These are phyloP conservation scores for Bombus picipes DNA, from an alignment of 1,140 invertebrate species.

Conservation along the genomic window DNA sequence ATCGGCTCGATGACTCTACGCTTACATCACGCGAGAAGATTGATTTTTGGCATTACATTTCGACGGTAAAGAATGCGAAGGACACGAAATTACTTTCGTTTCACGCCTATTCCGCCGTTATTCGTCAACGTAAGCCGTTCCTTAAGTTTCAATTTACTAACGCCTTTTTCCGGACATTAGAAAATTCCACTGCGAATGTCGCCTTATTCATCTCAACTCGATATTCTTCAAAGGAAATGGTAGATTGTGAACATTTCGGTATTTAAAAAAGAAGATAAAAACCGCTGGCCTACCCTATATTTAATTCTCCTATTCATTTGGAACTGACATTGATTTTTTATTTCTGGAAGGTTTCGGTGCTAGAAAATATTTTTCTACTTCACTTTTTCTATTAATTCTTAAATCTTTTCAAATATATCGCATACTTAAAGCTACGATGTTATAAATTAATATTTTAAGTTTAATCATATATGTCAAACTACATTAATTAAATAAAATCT, in stretches of 20 bases:
- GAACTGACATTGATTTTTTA: too few relatives aligned
- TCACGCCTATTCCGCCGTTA: background rate
- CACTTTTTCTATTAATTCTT: too few relatives aligned
- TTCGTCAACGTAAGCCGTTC: conserved; percentile 3
- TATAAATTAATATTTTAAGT: too few relatives aligned
- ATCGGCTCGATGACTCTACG: background rate
- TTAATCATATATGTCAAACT: too few relatives aligned
- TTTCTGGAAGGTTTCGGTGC: too few relatives aligned
- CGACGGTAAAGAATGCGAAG: conserved; percentile 42
- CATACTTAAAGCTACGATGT: too few relatives aligned
- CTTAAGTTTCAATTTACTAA: background rate
- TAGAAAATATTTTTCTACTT: too few relatives aligned
- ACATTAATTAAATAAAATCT: too few relatives aligned
- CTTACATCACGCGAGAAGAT: conserved; percentile 15
- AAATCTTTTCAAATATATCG: too few relatives aligned
- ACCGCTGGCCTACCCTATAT: background rate
- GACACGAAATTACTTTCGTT: conserved; percentile 38
- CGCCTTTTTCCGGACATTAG: background rate
- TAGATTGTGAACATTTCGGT: too few relatives aligned
- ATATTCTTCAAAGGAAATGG: background rate
- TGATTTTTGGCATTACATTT: conserved; percentile 42
- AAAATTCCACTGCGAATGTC: conserved; percentile 1
- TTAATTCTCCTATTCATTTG: too few relatives aligned
- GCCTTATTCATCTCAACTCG: background rate
- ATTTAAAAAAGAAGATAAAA: background rate